Base-by-base conservation (phyloP, 2,888 invertebrate genomes). In the Melanotus villosus region DNA sequence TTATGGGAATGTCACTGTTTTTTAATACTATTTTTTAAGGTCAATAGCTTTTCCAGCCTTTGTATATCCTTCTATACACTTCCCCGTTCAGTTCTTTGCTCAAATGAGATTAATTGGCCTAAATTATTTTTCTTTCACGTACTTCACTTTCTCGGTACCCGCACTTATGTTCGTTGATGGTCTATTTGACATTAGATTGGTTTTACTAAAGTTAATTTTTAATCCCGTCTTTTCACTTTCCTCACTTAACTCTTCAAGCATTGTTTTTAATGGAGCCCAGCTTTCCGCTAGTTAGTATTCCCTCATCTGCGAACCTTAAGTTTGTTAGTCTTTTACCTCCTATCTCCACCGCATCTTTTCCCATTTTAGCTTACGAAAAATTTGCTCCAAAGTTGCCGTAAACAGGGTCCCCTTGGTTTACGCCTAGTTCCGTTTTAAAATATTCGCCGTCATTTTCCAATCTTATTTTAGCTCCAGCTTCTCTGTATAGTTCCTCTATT, bases 101-200 rank as follows among this genome's bases (percentile, higher is more conserved):
- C 26, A 26, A 26, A 26, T 26, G 26, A 26, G 4, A 26, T 26
- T 26, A n/a, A n/a, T n/a, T n/a, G n/a, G n/a, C n/a, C n/a, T n/a
- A n/a, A n/a, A n/a, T n/a, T n/a, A n/a, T n/a, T n/a, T n/a, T n/a
- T n/a, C n/a, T n/a, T 32, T n/a, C n/a, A n/a, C n/a, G n/a, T n/a
- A n/a, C n/a, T 14, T 38, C 38, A 38, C 14, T 6, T 4, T 38
- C 10, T 38, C 38, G n/a, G 14, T 38, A 4, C 38, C 38, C 38
- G 10, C 5, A 4, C 3, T n/a, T 38, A 38, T 6, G n/a, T 38
- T 10, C 5, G 3, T 38, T 38, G 38, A 47, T 47, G 6, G 7
- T 19, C 43, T 14, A 16, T 47, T 47, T n/a, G 47, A 47, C 47
- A 47, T 47, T 47, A 47, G 6, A 6, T 47, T 47, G 2, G 47